These are phyloP conservation scores for Phylloscopus trochilus DNA, from an alignment of 2,113 vertebrate genomes.

Conservation along the genomic window DNA sequence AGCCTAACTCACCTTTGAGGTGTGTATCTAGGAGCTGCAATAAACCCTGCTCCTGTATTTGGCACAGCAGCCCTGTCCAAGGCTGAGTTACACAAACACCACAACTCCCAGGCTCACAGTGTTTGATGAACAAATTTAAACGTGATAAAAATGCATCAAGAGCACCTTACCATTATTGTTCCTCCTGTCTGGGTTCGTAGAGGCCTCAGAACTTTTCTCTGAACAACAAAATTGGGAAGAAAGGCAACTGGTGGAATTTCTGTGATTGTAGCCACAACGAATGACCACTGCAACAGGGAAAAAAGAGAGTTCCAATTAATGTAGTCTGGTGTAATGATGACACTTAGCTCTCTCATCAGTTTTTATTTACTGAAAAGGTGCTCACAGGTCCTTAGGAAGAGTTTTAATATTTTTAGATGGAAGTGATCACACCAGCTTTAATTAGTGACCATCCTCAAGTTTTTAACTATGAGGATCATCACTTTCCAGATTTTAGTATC, in stretches of 20 bases:
- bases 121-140: background rate
- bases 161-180: constrained; percentile 89
- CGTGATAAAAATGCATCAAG: background rate
- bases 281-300: constrained; percentile 83
- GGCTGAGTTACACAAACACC: background rate
- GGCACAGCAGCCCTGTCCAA: background rate
- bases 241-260: constrained; percentile 93
- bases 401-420: background rate
- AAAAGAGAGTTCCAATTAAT: background rate
- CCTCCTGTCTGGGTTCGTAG: constrained; percentile 92
- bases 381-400: background rate
- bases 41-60: background rate
- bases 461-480: background rate
- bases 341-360: background rate
- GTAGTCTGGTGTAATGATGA: background rate
- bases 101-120: background rate
- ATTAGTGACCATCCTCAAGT: background rate
- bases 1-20: background rate
- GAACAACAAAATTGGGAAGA: constrained; percentile 93
- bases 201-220: constrained; percentile 90
- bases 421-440: background rate
- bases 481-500: background rate
- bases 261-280: constrained; percentile 91
- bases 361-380: background rate
- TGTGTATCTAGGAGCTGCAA: background rate